phyloP scores from a whole-genome alignment of 1,140 invertebrate species.

The Aphelenchoides fujianensis region DNA sequence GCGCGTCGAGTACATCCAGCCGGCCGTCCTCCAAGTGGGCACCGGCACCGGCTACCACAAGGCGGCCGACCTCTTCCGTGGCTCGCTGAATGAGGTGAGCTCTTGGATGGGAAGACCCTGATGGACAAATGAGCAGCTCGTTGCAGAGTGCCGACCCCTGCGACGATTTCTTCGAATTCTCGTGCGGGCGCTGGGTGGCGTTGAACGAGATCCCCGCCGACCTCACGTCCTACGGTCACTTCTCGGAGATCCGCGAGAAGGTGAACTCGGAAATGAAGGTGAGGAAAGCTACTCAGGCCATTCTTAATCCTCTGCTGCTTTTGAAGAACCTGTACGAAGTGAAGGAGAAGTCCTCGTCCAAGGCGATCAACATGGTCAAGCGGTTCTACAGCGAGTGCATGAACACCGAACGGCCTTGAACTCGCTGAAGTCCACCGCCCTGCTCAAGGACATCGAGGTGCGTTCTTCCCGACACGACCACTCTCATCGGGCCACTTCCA shows the following conservation, averaged over 20 bases:
- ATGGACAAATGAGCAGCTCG: too few species aligned
- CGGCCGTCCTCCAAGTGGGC: constrained; percentile 32
- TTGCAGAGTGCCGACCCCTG: constrained; percentile 54
- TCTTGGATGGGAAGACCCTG: too few species aligned
- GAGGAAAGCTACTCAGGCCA: too few species aligned
- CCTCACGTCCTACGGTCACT: constrained; percentile 51
- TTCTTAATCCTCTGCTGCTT: too few species aligned
- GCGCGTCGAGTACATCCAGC: constrained; percentile 28
- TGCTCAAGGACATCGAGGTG: constrained; percentile 32
- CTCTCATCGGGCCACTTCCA: not conserved
- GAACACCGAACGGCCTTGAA: constrained; percentile 41
- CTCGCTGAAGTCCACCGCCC: not conserved
- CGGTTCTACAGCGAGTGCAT: constrained; percentile 44
- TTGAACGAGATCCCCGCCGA: constrained; percentile 47
- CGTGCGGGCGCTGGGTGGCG: constrained; percentile 40
- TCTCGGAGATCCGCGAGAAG: constrained; percentile 49
- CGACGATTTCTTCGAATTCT: constrained; percentile 53
- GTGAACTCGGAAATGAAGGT: constrained; percentile 49
- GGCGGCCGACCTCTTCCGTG: constrained; percentile 43
- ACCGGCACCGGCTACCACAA: constrained; percentile 42
- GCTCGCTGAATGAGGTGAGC: constrained; percentile 44
- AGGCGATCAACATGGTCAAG: constrained; percentile 45
- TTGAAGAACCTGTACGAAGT: constrained; percentile 45
- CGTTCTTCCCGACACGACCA: not conserved
- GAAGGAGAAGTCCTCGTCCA: constrained; percentile 31